phyloP scores from a whole-genome alignment of 2,113 vertebrate species.

The Protobothrops mucrosquamatus region DNA sequence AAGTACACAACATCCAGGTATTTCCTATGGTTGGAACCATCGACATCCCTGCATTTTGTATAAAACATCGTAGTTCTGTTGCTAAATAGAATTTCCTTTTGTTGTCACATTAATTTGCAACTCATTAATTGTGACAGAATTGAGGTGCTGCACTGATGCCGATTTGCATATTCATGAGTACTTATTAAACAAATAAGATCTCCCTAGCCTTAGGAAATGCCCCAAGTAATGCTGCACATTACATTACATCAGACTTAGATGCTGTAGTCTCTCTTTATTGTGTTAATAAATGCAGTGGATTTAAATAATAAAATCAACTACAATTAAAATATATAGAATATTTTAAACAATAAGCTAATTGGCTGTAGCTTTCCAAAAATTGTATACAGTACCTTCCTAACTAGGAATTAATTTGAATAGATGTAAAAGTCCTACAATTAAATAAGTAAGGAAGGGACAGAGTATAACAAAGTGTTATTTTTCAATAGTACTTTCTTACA shows the following conservation, averaged over 20 bases:
- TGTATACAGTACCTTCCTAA: not conserved
- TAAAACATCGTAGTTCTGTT: constrained; percentile 60
- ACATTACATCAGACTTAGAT: constrained; percentile 68
- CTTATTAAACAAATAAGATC: constrained; percentile 83
- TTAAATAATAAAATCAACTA: constrained; percentile 36
- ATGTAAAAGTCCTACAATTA: constrained; percentile 1
- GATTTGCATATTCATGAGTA: constrained; percentile 81
- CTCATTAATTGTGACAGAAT: constrained; percentile 81
- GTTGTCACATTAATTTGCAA: constrained; percentile 82
- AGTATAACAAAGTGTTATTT: not conserved
- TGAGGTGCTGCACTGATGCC: constrained; percentile 71
- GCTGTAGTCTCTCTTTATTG: constrained; percentile 75
- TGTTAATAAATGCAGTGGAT: constrained; percentile 73
- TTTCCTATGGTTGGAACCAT: constrained; percentile 14
- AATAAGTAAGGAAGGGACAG: not conserved
- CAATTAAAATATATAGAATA: constrained; percentile 48
- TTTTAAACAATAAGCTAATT: constrained; percentile 70
- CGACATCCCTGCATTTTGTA: constrained; percentile 70
- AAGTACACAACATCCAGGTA: constrained; percentile 1
- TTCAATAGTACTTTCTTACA: not conserved
- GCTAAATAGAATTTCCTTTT: constrained; percentile 81
- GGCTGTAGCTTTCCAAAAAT: constrained; percentile 34
- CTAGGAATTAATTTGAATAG: not conserved
- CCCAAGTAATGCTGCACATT: constrained; percentile 74
- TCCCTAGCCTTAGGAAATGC: constrained; percentile 72